phyloP scores from a whole-genome alignment of 2,797 vertebrate species.

The Cyclura pinguis region DNA sequence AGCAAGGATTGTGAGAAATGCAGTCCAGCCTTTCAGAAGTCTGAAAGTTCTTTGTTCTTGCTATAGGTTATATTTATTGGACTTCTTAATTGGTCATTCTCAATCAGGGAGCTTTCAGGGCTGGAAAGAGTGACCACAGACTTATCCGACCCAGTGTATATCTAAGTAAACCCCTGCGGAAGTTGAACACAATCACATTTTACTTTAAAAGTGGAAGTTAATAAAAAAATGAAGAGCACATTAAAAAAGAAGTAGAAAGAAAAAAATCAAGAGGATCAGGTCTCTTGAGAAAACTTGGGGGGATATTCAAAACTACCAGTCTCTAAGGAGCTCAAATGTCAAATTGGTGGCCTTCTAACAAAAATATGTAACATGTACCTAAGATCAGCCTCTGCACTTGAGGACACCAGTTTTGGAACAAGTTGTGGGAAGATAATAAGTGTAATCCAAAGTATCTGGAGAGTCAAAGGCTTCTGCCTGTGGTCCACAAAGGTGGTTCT shows the following conservation, averaged over 20 bases:
- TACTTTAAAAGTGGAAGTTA: not conserved
- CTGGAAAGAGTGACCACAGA: not conserved
- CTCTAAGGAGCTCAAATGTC: too few species aligned
- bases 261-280: not conserved
- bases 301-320: not conserved
- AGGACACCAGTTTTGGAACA: too few species aligned
- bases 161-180: not conserved
- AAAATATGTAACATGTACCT: too few species aligned
- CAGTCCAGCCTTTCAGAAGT: too few species aligned
- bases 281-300: not conserved
- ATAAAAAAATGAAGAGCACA: not conserved
- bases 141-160: not conserved
- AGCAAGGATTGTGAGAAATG: too few species aligned
- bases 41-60: slow-evolving; percentile 15
- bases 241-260: not conserved
- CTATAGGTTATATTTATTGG: slow-evolving; percentile 7
- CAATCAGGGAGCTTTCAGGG: not conserved
- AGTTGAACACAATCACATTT: not conserved
- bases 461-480: too few species aligned
- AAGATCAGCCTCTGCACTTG: too few species aligned
- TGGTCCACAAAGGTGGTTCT: too few species aligned
- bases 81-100: not conserved
- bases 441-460: too few species aligned
- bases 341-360: too few species aligned
- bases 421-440: too few species aligned